Evolutionary conservation across 1,140 invertebrate genomes (phyloP).

Genomic region (Aphelenchoides avenae): DNA sequence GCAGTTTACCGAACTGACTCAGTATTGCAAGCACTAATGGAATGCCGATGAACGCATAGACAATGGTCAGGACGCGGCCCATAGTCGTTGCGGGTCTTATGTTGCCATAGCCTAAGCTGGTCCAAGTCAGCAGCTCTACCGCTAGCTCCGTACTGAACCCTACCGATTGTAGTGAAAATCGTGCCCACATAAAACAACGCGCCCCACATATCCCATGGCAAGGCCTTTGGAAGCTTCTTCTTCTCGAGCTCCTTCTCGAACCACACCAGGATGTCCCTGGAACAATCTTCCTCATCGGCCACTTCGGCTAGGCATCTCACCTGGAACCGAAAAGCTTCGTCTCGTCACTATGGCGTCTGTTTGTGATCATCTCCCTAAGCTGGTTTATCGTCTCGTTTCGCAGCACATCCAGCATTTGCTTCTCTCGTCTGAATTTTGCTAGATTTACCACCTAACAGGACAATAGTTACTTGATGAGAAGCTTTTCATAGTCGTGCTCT

Average conservation of each 20-base stretch:
- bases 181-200: constrained; percentile 84
- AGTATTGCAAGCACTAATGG: constrained; percentile 73
- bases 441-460: constrained; percentile 14
- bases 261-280: constrained; percentile 46
- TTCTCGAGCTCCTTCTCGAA: constrained; percentile 47
- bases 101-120: constrained; percentile 35
- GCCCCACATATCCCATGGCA: constrained; percentile 81
- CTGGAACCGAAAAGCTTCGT: constrained; percentile 11
- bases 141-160: not conserved
- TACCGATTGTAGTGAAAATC: constrained; percentile 86
- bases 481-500: constrained; percentile 51
- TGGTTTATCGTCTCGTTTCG: constrained; percentile 31
- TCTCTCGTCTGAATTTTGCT: constrained; percentile 22
- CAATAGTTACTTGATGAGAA: constrained; percentile 36
- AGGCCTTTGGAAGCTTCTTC: constrained; percentile 43
- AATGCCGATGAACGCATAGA: constrained; percentile 89
- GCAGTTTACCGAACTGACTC: constrained; percentile 59
- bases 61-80: constrained; percentile 79
- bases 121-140: not conserved
- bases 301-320: constrained; percentile 22
- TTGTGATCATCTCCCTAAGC: constrained; percentile 17
- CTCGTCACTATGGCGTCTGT: constrained; percentile 5
- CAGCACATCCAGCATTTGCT: constrained; percentile 25
- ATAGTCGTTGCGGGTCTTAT: constrained; percentile 73
- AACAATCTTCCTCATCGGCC: constrained; percentile 3